Evolutionary conservation across 2,113 vertebrate genomes (phyloP), one percentile per base, ranked within the genome.

Genomic region (Gallinago paraguaiae): DNA sequence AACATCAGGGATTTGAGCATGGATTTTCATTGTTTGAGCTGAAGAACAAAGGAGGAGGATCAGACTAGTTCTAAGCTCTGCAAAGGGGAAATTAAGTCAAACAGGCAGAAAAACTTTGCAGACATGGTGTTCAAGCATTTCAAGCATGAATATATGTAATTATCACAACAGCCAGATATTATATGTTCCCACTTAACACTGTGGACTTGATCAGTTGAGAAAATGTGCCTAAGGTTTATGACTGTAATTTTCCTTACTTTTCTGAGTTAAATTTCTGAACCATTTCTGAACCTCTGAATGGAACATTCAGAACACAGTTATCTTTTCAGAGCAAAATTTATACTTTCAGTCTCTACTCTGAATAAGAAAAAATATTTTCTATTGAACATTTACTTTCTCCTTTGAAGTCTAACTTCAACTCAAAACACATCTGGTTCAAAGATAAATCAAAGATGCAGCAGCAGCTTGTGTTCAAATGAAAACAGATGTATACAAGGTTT

Each of bases 361-460:
- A 96, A 97, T 60, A 94, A 28, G 50, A 86, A 94, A 95, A 96
- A 93, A n/a, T 90, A 93, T 96, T 97, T 97, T 90, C 88, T 82
- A 70, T 93, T 97, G 94, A 97, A 94, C 77, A 3, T 83, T 88
- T 90, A 95, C 92, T 90, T 96, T 96, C 63, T 86, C 63, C 64
- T 97, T 97, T 98, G 95, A 97, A 97, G 92, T 94, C 69, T 54
- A 95, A 63, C 56, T 95, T 88, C 85, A 95, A 84, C 91, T 93
- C 89, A 96, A 97, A 97, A 81, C 76, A 96, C 93, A 94, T 94
- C 90, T 97, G 96, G 97, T 96, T 98, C 65, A 97, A 97, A 95
- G 90, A 86, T 63, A 96, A 92, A 96, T 95, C 96, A 97, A 98
- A 97, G 95, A 88, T 94, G 84, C 54, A 91, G 87, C 63, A 94